phyloP scores from a whole-genome alignment of 2,888 invertebrate species.

The Rhingia campestris region DNA sequence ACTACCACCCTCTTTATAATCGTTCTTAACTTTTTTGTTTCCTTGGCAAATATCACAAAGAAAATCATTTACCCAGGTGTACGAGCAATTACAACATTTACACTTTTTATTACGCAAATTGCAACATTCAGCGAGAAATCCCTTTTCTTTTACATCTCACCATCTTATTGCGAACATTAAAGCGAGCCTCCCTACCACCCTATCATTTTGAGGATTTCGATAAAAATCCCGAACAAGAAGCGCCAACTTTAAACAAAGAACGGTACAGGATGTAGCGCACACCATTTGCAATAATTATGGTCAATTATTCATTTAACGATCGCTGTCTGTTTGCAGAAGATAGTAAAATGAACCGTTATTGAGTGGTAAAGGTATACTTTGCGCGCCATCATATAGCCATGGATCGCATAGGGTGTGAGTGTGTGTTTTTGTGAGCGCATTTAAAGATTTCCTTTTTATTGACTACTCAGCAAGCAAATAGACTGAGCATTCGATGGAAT shows the following conservation, averaged over 20 bases:
- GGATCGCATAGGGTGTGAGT: not conserved
- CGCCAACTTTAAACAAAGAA: conserved; percentile 39
- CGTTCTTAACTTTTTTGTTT: conserved; percentile 31
- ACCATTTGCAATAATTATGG: conserved; percentile 67
- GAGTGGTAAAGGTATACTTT: conserved; percentile 68
- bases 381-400: conserved; percentile 11
- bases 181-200: too few species aligned
- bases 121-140: conserved; percentile 68
- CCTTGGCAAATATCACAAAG: conserved; percentile 47
- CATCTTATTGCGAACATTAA: too few species aligned
- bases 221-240: conserved; percentile 57
- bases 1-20: not conserved
- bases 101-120: conserved; percentile 70
- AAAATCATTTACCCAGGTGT: conserved; percentile 68
- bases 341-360: conserved; percentile 68
- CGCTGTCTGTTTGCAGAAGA: conserved; percentile 60
- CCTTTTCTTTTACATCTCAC: conserved; percentile 14
- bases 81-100: conserved; percentile 69
- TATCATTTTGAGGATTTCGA: conserved; percentile 44
- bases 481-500: not conserved
- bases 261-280: conserved; percentile 1
- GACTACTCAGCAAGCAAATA: conserved; percentile 61
- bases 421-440: not conserved
- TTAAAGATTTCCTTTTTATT: conserved; percentile 37
- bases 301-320: conserved; percentile 74